These are phyloP conservation scores for Bombus terrestris DNA, from an alignment of 1,140 invertebrate genomes.

Conservation along the genomic window DNA sequence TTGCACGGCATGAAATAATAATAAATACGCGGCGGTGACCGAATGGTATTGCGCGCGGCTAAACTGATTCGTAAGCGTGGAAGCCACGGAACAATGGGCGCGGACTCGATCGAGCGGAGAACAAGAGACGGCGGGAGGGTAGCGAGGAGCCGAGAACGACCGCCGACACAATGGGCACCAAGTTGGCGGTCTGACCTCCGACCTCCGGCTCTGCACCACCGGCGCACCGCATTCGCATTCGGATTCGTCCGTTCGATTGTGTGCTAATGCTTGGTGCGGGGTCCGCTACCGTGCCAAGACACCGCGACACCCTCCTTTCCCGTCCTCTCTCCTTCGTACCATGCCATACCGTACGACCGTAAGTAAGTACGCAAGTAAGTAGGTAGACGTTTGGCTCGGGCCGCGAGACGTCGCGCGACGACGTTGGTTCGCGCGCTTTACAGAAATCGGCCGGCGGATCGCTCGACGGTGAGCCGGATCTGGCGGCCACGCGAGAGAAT, in stretches of 20 bases:
- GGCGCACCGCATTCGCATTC: slow-evolving; percentile 77
- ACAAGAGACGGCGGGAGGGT: slow-evolving; percentile 26
- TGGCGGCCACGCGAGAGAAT: slow-evolving; percentile 50
- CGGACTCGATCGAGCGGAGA: slow-evolving; percentile 52
- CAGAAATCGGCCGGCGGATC: too few relatives aligned
- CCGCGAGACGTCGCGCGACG: too few relatives aligned
- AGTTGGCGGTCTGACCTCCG: slow-evolving; percentile 81
- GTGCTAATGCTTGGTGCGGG: slow-evolving; percentile 77
- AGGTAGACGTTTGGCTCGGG: too few relatives aligned
- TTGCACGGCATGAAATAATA: slow-evolving; percentile 63
- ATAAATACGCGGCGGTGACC: slow-evolving; percentile 65
- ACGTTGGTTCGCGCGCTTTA: too few relatives aligned
- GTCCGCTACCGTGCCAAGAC: slow-evolving; percentile 68
- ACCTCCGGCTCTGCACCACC: slow-evolving; percentile 74
- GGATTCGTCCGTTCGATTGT: slow-evolving; percentile 79
- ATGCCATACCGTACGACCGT: too few relatives aligned
- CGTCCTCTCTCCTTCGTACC: neutral
- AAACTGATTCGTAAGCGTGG: slow-evolving; percentile 81
- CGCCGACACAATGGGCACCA: slow-evolving; percentile 80
- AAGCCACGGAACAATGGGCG: slow-evolving; percentile 78
- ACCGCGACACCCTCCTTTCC: slow-evolving; percentile 25
- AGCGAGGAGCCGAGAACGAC: slow-evolving; percentile 59
- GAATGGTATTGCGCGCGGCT: slow-evolving; percentile 67
- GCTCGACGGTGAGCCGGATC: slow-evolving; percentile 2
- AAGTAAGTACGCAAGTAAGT: neutral